A percentile compares a stretch with the other conserved stretches of the same genome.
These are phyloP conservation scores for Leptocoma aspasia DNA, from an alignment of 2,113 vertebrate genomes.

Conservation along the genomic window DNA sequence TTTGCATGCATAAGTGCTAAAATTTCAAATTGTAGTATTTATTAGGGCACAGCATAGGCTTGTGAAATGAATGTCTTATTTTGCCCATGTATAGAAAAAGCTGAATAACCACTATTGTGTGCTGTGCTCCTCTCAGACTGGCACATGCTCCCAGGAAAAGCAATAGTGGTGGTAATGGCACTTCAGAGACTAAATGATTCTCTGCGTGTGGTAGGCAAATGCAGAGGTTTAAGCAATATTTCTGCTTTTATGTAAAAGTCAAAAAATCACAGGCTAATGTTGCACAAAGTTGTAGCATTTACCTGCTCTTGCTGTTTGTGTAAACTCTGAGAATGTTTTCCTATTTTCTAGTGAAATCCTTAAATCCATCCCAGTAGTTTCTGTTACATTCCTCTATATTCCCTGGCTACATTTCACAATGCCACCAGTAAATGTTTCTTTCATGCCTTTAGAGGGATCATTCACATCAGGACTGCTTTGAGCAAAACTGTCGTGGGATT, in stretches of 20 bases:
- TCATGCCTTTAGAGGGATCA: not conserved
- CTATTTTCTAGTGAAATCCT: not conserved
- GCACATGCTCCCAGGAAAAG: not conserved
- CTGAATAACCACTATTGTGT: not conserved
- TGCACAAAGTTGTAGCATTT: not conserved
- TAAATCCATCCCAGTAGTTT: not conserved
- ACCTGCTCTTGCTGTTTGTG: not conserved
- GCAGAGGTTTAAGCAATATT: not conserved
- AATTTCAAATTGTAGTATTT: not conserved
- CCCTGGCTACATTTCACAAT: not conserved
- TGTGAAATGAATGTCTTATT: not conserved
- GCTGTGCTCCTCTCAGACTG: not conserved
- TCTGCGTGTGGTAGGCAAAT: not conserved
- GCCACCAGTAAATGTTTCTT: not conserved
- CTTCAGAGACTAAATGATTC: not conserved
- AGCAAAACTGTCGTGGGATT: not conserved
- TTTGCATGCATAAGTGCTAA: not conserved
- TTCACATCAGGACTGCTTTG: not conserved
- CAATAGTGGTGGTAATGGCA: not conserved
- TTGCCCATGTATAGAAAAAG: not conserved
- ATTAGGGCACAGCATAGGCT: not conserved
- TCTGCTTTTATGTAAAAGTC: not conserved
- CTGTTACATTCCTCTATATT: not conserved
- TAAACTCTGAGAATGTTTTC: not conserved
- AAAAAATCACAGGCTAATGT: not conserved